Percentiles rank a stretch among this genome's conserved stretches.
Conservation (phyloP, 92 coral and sea anemone species). For the Metridium senile region DNA sequence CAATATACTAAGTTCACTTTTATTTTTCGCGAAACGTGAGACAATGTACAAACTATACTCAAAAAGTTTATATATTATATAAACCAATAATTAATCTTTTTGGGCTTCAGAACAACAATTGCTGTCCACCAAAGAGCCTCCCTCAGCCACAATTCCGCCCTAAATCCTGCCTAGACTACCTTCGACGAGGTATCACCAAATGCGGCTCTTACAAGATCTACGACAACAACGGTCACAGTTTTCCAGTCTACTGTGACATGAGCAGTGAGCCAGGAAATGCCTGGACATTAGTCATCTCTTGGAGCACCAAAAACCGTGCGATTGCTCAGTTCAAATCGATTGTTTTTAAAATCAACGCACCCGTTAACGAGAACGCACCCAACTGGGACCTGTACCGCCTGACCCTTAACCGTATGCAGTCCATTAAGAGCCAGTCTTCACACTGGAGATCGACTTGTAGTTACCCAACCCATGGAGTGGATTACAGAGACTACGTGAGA, state of each 20-base stretch:
- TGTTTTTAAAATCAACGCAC: slow-evolving; percentile 29
- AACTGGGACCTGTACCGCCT: slow-evolving; percentile 49
- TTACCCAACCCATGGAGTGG: slow-evolving; percentile 69
- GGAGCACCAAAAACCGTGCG: slow-evolving; percentile 13
- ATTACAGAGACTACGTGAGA: slow-evolving; percentile 71
- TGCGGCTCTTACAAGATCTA: slow-evolving; percentile 44
- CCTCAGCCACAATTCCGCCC: not conserved
- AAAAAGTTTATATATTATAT: too few relatives aligned
- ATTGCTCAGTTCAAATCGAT: not conserved
- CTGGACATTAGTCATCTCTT: slow-evolving; percentile 52
- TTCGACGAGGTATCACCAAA: slow-evolving; percentile 19
- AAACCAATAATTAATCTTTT: too few relatives aligned
- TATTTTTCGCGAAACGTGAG: too few relatives aligned
- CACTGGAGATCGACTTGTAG: slow-evolving; percentile 77
- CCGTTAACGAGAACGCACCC: slow-evolving; percentile 47
- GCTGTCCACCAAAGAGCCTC: too few relatives aligned
- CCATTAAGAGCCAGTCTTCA: slow-evolving; percentile 51
- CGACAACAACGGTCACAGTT: slow-evolving; percentile 31
- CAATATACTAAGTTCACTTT: too few relatives aligned
- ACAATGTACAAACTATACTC: too few relatives aligned
- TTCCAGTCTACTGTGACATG: slow-evolving; percentile 56
- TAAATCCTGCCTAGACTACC: slow-evolving; percentile 39
- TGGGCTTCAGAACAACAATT: too few relatives aligned
- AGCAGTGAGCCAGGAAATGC: slow-evolving; percentile 53
- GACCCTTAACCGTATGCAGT: slow-evolving; percentile 42